These are phyloP conservation scores for Microplitis deprimator DNA, from an alignment of 2,888 invertebrate species.

Conservation along the genomic window DNA sequence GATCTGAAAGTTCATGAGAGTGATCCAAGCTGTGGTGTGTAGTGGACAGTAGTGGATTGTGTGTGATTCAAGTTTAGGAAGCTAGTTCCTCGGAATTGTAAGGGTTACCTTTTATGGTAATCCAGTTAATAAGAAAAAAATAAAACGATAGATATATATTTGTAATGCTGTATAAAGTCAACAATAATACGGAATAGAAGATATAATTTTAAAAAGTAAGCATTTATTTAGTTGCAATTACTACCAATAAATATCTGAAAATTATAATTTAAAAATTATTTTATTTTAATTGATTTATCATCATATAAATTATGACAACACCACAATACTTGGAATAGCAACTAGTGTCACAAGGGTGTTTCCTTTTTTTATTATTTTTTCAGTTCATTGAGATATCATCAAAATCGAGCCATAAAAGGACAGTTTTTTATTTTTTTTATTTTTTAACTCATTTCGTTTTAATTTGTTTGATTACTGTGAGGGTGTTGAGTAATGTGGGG, in stretches of 20 bases:
- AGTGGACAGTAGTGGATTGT: background rate
- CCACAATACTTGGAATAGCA: background rate
- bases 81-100: constrained; percentile 47
- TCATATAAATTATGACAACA: background rate
- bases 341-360: constrained; percentile 18
- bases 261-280: background rate
- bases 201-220: background rate
- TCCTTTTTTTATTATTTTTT: background rate
- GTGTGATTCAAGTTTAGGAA: constrained; percentile 44
- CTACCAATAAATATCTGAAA: background rate
- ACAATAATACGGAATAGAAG: constrained; percentile 50
- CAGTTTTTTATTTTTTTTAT: background rate
- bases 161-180: constrained; percentile 57
- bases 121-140: constrained; percentile 53
- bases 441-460: constrained; percentile 25
- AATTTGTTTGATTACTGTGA: constrained; percentile 35
- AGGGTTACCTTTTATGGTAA: constrained; percentile 70
- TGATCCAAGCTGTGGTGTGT: constrained; percentile 12
- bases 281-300: background rate
- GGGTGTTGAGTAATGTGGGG: constrained; percentile 46
- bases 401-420: constrained; percentile 32
- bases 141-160: constrained; percentile 43
- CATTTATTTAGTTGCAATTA: background rate
- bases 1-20: constrained; percentile 23
- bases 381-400: background rate